Conservation (phyloP, 2,888 invertebrate species). For the Craniophora ligustri region DNA sequence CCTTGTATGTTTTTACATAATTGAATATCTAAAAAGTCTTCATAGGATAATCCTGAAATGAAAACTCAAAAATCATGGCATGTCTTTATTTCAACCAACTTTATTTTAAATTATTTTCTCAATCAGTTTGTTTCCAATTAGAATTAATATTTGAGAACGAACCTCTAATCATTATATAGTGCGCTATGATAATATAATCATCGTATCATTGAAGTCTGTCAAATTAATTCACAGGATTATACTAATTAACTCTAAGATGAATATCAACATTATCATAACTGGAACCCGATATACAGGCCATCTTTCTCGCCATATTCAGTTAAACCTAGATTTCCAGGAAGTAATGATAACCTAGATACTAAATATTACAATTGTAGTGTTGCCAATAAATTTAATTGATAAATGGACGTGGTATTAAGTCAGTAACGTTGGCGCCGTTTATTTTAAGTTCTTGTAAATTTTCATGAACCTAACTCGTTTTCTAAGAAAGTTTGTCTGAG, state of each 20-base stretch:
- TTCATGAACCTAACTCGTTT: background rate
- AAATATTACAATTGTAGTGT: constrained; percentile 28
- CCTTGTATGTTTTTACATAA: too few relatives aligned
- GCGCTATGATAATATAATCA: constrained; percentile 49
- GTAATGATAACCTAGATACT: constrained; percentile 43
- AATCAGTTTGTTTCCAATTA: constrained; percentile 52
- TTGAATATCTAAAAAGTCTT: too few relatives aligned
- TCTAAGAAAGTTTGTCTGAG: background rate
- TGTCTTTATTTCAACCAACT: too few relatives aligned
- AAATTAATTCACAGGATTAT: constrained; percentile 41
- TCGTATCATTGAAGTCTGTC: constrained; percentile 48
- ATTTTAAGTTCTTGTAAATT: background rate
- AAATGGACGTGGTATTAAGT: background rate
- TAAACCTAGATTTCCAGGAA: constrained; percentile 45
- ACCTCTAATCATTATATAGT: constrained; percentile 42
- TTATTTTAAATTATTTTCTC: too few relatives aligned
- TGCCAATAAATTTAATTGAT: constrained; percentile 2
- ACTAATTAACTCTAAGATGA: constrained; percentile 26
- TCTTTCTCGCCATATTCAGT: constrained; percentile 37
- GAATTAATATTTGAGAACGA: constrained; percentile 66
- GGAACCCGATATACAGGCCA: constrained; percentile 8
- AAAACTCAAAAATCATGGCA: too few relatives aligned
- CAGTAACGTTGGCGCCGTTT: constrained; percentile 9
- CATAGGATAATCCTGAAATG: too few relatives aligned
- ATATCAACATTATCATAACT: constrained; percentile 38